These are phyloP conservation scores for Phortica variegata DNA, from an alignment of 1,140 invertebrate genomes.

Conservation along the genomic window DNA sequence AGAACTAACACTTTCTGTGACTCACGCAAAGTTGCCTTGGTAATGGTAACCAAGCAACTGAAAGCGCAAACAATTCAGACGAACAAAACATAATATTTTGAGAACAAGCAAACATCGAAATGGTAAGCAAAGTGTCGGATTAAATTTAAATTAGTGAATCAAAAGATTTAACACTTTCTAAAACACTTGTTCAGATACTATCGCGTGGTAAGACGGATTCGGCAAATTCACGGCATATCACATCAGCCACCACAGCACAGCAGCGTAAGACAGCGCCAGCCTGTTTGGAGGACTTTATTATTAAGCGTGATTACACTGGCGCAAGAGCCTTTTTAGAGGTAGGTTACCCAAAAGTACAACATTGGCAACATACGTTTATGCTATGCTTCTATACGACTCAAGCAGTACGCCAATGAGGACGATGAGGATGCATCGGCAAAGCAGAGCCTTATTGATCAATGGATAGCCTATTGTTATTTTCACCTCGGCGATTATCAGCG, in stretches of 20 bases:
- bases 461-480: constrained; percentile 93
- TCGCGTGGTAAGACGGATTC: constrained; percentile 70
- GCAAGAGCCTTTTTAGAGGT: constrained; percentile 89
- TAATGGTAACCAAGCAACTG: constrained; percentile 34
- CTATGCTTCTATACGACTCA: background rate
- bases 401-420: constrained; percentile 54
- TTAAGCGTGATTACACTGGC: constrained; percentile 88
- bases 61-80: constrained; percentile 8
- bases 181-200: constrained; percentile 63
- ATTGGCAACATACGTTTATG: constrained; percentile 13
- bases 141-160: constrained; percentile 14
- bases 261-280: constrained; percentile 61
- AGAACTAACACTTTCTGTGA: too few species aligned
- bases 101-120: constrained; percentile 17
- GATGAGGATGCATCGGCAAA: constrained; percentile 60
- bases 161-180: constrained; percentile 19
- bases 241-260: constrained; percentile 42
- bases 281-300: constrained; percentile 87
- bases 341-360: constrained; percentile 11
- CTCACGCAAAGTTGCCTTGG: too few species aligned
- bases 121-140: constrained; percentile 37
- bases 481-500: constrained; percentile 92
- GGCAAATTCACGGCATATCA: constrained; percentile 58
- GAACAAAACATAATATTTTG: constrained; percentile 5
- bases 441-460: constrained; percentile 70